phyloP scores from a whole-genome alignment of 2,888 invertebrate genomes.

The Athrips mouffetella region DNA sequence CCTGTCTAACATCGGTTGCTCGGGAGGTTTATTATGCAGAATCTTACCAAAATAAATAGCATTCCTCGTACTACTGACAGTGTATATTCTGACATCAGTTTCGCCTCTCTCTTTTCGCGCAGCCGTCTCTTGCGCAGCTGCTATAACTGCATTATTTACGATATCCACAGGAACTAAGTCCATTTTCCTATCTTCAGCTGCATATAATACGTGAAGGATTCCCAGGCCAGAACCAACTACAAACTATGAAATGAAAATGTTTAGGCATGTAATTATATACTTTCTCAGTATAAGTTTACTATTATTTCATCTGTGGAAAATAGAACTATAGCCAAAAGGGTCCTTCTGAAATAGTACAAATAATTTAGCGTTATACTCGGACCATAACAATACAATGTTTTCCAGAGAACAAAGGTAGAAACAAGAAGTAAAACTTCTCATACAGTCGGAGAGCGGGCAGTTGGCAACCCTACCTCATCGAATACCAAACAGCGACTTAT shows the following conservation, averaged over 20 bases:
- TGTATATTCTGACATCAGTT: conserved; percentile 21
- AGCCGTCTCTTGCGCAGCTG: conserved; percentile 28
- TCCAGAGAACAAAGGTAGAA: no score
- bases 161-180: conserved; percentile 31
- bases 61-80: conserved; percentile 16
- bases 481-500: no score
- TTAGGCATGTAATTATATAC: background rate
- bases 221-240: conserved; percentile 23
- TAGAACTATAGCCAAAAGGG: no score
- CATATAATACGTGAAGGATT: conserved; percentile 17
- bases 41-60: conserved; percentile 18
- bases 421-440: no score
- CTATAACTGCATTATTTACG: conserved; percentile 29
- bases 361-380: no score
- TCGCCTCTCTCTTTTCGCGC: background rate
- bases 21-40: conserved; percentile 6
- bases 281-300: no score
- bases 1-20: no score
- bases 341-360: no score
- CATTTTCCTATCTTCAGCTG: conserved; percentile 13
- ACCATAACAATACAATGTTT: no score
- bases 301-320: no score
- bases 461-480: no score
- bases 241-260: conserved; percentile 21
- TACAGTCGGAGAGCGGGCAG: no score